Conservation (phyloP, 2,888 invertebrate genomes). For the Pandemis heparana region DNA sequence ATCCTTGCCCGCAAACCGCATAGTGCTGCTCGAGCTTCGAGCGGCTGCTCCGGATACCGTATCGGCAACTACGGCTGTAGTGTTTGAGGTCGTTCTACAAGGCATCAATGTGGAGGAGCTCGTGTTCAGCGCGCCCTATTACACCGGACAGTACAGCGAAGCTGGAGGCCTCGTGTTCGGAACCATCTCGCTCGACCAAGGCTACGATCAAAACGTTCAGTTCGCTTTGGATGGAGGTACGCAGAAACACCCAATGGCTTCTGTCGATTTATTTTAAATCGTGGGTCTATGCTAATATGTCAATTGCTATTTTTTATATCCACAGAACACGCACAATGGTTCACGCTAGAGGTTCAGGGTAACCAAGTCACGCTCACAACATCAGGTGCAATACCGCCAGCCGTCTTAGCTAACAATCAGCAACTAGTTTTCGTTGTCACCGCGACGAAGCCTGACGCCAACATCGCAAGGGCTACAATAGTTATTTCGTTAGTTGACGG, state of each 20-base stretch:
- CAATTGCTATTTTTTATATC: background rate
- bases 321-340: constrained; percentile 40
- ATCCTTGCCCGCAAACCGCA: constrained; percentile 49
- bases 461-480: constrained; percentile 38
- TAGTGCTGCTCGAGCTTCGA: constrained; percentile 52
- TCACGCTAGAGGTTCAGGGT: constrained; percentile 35
- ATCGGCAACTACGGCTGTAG: constrained; percentile 53
- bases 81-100: constrained; percentile 48
- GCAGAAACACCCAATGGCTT: background rate
- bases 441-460: constrained; percentile 44
- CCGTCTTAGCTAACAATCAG: constrained; percentile 44
- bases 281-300: background rate
- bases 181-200: constrained; percentile 48
- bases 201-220: constrained; percentile 50
- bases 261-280: background rate
- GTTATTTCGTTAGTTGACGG: constrained; percentile 32
- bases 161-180: constrained; percentile 46
- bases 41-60: constrained; percentile 50
- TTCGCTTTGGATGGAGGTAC: constrained; percentile 56
- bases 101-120: constrained; percentile 37
- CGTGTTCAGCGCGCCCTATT: constrained; percentile 50
- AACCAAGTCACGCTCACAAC: constrained; percentile 39
- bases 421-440: constrained; percentile 47
- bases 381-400: constrained; percentile 38
- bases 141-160: constrained; percentile 50